A percentile compares a stretch with the other conserved stretches of the same genome.
Conservation (phyloP, 2,888 invertebrate species). For the Zygaena filipendulae region DNA sequence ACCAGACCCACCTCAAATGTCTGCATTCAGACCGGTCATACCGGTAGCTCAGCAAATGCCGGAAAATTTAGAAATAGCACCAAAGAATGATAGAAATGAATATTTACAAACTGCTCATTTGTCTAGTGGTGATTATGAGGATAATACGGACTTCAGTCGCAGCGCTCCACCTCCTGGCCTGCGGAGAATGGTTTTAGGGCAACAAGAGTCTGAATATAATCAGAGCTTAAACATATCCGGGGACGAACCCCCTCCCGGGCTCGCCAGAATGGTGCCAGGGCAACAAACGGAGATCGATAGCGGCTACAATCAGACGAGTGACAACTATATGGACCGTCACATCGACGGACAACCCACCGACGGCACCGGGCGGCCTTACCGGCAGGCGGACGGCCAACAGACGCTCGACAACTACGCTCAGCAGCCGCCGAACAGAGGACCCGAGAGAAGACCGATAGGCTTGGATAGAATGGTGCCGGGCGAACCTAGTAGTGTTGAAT, state of each 20-base stretch:
- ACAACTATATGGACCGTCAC: conserved; percentile 51
- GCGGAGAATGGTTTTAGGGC: conserved; percentile 74
- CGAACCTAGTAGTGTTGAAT: conserved; percentile 64
- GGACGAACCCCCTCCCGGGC: conserved; percentile 63
- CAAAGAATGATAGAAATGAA: conserved; percentile 78
- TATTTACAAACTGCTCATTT: conserved; percentile 82
- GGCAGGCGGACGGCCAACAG: conserved; percentile 55
- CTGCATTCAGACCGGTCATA: conserved; percentile 25
- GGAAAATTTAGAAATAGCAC: conserved; percentile 72
- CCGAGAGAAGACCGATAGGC: conserved; percentile 60
- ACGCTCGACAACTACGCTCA: conserved; percentile 41
- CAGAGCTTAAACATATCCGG: conserved; percentile 36
- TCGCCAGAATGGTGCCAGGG: conserved; percentile 64
- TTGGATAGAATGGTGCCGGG: conserved; percentile 73
- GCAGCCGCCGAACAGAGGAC: conserved; percentile 24
- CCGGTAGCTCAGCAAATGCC: conserved; percentile 39
- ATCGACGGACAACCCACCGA: conserved; percentile 53
- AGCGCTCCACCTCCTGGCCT: conserved; percentile 72
- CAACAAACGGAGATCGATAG: conserved; percentile 51
- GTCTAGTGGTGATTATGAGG: conserved; percentile 65
- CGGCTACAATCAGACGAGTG: conserved; percentile 39
- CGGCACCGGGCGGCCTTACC: conserved; percentile 36
- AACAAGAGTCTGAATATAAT: conserved; percentile 67
- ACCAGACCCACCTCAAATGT: conserved; percentile 57
- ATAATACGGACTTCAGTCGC: conserved; percentile 56